Conservation (phyloP, 2,113 vertebrate species). For the Polyodon spathula region DNA sequence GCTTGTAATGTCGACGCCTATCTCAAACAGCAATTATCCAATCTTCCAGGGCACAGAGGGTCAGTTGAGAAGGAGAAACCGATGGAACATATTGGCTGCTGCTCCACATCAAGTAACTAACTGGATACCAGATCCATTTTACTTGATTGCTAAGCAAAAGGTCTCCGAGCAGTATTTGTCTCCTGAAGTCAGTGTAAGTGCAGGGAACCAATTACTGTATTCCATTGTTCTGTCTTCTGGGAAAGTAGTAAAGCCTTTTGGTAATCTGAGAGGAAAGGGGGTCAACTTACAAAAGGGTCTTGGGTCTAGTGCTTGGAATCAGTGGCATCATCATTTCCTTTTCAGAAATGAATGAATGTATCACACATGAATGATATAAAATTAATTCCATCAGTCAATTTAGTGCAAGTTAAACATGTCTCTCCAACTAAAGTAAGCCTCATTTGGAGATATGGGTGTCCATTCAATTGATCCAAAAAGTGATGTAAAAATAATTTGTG, state of each 20-base stretch:
- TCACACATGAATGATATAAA: too few relatives aligned
- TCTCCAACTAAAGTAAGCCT: too few relatives aligned
- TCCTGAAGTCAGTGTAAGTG: background rate
- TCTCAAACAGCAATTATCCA: constrained; percentile 1
- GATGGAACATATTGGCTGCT: background rate
- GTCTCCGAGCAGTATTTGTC: background rate
- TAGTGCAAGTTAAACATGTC: too few relatives aligned
- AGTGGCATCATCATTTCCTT: too few relatives aligned
- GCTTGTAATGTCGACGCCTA: background rate
- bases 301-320: too few relatives aligned
- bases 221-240: background rate
- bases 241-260: background rate
- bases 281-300: too few relatives aligned
- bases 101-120: background rate
- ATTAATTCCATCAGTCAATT: too few relatives aligned
- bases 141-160: background rate
- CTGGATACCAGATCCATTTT: background rate
- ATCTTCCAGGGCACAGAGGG: background rate
- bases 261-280: background rate
- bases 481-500: too few relatives aligned
- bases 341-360: too few relatives aligned
- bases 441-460: too few relatives aligned
- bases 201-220: background rate
- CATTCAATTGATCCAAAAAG: too few relatives aligned
- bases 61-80: background rate